Evolutionary conservation across 2,113 vertebrate genomes (phyloP).

Genomic region (Potamarius usumacintae): DNA sequence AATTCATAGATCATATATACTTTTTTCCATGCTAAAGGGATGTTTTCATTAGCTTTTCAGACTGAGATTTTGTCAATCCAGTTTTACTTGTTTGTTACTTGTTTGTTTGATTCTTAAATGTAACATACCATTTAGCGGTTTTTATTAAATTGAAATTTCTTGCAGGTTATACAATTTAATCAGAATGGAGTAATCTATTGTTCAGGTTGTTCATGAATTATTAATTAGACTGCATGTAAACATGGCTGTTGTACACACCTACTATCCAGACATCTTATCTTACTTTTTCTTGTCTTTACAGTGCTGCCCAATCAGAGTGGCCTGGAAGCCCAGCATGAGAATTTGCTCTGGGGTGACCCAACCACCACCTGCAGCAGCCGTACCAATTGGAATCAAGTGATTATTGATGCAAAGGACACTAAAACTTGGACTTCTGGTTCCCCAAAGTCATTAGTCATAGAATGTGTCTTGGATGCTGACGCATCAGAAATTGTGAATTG

Average conservation of each 20-base stretch:
- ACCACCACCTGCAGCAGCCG: slow-evolving; percentile 75
- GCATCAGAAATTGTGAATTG: slow-evolving; percentile 73
- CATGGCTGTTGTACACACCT: neutral
- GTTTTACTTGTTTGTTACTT: neutral
- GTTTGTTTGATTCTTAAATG: neutral
- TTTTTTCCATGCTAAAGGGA: neutral
- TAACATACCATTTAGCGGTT: neutral
- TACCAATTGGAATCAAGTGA: slow-evolving; percentile 90
- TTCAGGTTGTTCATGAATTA: neutral
- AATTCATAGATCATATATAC: neutral
- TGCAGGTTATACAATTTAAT: neutral
- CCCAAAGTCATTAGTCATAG: slow-evolving; percentile 74
- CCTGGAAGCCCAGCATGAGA: slow-evolving; percentile 89
- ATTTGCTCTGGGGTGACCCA: slow-evolving; percentile 83
- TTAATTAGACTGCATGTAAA: neutral
- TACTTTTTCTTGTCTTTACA: slow-evolving; percentile 68
- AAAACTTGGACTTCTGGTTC: slow-evolving; percentile 89
- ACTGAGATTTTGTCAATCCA: neutral
- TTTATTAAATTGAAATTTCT: neutral
- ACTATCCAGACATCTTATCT: neutral
- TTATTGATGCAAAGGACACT: slow-evolving; percentile 83
- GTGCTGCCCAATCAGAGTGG: slow-evolving; percentile 81
- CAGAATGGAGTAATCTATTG: neutral
- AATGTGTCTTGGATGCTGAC: slow-evolving; percentile 87
- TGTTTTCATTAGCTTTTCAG: neutral